Evolutionary conservation across 2,113 vertebrate species (phyloP).

Genomic region (Chauna torquata): DNA sequence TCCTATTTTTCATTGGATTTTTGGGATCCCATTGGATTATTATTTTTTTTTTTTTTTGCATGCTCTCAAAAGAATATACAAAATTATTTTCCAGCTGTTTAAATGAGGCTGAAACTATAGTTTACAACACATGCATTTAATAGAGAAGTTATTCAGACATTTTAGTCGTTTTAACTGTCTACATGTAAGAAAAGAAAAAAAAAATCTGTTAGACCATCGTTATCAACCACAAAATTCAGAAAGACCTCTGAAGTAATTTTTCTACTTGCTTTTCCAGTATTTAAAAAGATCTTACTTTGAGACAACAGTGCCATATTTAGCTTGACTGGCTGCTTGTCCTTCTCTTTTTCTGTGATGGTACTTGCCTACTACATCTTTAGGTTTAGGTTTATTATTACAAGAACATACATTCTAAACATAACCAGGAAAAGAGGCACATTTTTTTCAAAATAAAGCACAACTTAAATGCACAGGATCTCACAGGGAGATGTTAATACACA

Average conservation of each 20-base stretch:
- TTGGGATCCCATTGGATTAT: background rate
- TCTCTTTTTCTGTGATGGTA: background rate
- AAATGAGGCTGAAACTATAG: background rate
- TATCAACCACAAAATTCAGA: background rate
- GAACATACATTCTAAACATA: background rate
- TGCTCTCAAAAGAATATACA: background rate
- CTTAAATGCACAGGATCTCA: background rate
- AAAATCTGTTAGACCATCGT: background rate
- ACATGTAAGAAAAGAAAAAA: background rate
- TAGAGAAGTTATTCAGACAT: background rate
- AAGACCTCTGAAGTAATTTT: background rate
- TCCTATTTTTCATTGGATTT: background rate
- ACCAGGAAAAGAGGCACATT: background rate
- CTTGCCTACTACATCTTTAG: background rate
- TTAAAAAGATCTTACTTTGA: background rate
- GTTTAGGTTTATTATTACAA: background rate
- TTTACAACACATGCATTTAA: background rate
- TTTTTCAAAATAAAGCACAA: background rate
- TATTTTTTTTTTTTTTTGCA: background rate
- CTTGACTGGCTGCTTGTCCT: background rate
- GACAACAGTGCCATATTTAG: background rate
- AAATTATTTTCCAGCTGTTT: background rate
- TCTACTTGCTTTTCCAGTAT: background rate
- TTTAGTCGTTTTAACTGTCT: background rate
- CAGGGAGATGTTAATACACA: background rate